A percentile compares a stretch with the other conserved stretches of the same genome.
phyloP scores from a whole-genome alignment of 2,113 vertebrate species.

The Etia nguti region DNA sequence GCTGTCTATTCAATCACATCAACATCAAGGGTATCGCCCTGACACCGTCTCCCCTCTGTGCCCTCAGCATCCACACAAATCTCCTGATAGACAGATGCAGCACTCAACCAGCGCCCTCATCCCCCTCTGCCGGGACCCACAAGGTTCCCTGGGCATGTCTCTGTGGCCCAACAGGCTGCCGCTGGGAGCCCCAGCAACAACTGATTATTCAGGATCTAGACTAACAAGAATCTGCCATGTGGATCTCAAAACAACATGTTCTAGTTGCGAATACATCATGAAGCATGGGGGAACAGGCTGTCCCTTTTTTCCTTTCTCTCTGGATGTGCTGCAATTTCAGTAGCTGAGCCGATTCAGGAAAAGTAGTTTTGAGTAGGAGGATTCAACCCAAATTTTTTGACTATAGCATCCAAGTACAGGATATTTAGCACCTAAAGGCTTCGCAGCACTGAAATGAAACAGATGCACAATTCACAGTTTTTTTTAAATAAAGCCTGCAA shows the following conservation, averaged over 20 bases:
- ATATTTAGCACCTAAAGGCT: background rate
- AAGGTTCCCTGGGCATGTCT: conserved; percentile 37
- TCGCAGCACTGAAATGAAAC: background rate
- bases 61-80: conserved; percentile 64
- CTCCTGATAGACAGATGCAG: conserved; percentile 58
- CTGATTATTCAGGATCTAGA: conserved; percentile 63
- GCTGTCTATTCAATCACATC: conserved; percentile 75
- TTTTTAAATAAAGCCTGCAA: background rate
- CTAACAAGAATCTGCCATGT: conserved; percentile 60
- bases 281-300: conserved; percentile 32
- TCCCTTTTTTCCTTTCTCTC: conserved; percentile 14
- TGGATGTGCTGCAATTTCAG: background rate
- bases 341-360: background rate
- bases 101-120: conserved; percentile 45
- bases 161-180: conserved; percentile 30
- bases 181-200: conserved; percentile 31
- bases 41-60: conserved; percentile 65
- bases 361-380: conserved; percentile 10
- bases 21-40: conserved; percentile 74
- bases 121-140: background rate
- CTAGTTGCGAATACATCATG: conserved; percentile 58
- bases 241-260: conserved; percentile 59
- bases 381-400: background rate
- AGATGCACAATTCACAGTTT: too few species aligned
- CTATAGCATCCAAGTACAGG: background rate